These are phyloP conservation scores for Calcarius ornatus DNA, from an alignment of 2,113 vertebrate species.

Conservation along the genomic window DNA sequence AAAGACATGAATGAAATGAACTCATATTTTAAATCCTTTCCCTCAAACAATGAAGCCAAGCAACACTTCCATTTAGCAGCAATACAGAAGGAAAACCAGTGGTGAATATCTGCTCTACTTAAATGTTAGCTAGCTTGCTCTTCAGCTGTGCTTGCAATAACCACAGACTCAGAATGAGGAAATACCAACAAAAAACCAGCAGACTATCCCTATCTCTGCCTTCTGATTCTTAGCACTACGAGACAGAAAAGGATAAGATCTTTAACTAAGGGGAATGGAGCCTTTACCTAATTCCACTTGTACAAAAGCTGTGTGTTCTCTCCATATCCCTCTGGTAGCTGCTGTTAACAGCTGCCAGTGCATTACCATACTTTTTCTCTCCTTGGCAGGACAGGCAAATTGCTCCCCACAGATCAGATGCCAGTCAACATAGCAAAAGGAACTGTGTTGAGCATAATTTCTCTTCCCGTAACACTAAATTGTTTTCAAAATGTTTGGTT, in stretches of 20 bases:
- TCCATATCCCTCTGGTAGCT: slow-evolving; percentile 1
- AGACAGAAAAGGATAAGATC: not conserved
- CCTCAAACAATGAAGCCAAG: not conserved
- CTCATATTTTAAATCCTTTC: slow-evolving; percentile 25
- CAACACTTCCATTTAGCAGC: not conserved
- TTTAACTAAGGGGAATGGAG: not conserved
- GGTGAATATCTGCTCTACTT: not conserved
- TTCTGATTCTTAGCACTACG: not conserved
- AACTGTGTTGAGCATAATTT: not conserved
- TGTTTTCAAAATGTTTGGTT: not conserved
- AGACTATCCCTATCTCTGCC: not conserved
- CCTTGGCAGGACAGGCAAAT: slow-evolving; percentile 56
- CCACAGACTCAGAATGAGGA: not conserved
- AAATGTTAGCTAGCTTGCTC: not conserved
- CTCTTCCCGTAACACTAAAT: not conserved
- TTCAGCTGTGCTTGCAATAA: not conserved
- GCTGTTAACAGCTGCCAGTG: slow-evolving; percentile 54
- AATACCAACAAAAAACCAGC: not conserved
- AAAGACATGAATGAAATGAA: not conserved
- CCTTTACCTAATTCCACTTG: not conserved
- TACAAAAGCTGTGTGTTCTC: slow-evolving; percentile 18
- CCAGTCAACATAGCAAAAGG: slow-evolving; percentile 51
- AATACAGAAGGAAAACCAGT: not conserved
- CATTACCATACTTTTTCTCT: slow-evolving; percentile 40
- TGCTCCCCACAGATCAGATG: slow-evolving; percentile 51